A percentile compares a stretch with the other conserved stretches of the same genome.
These are phyloP conservation scores for Poeciliopsis prolifica DNA, from an alignment of 2,113 vertebrate species.

Conservation along the genomic window DNA sequence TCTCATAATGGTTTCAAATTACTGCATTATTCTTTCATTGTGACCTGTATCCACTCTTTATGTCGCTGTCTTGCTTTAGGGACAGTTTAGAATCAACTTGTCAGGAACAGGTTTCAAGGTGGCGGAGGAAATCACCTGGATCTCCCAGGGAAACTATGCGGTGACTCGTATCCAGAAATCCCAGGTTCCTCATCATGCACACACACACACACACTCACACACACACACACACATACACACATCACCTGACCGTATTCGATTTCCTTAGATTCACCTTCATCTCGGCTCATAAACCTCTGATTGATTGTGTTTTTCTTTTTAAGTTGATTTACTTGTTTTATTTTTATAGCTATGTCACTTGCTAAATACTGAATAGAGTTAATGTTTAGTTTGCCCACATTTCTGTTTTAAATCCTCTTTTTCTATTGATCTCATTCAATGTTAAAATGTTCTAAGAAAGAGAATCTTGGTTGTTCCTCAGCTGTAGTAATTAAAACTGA, in stretches of 20 bases:
- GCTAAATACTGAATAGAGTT: not conserved
- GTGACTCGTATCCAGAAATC: slow-evolving; percentile 89
- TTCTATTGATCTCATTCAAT: not conserved
- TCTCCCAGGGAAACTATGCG: slow-evolving; percentile 91
- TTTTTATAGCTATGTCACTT: too few relatives aligned
- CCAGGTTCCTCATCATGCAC: slow-evolving; percentile 72
- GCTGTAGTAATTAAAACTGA: not conserved
- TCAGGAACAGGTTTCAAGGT: slow-evolving; percentile 90
- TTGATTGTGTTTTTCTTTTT: not conserved
- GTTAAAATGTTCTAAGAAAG: not conserved
- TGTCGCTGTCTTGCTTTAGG: slow-evolving; percentile 74
- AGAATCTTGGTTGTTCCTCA: not conserved
- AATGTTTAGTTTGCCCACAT: not conserved
- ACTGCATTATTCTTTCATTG: not conserved
- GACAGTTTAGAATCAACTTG: slow-evolving; percentile 92
- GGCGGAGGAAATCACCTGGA: slow-evolving; percentile 83
- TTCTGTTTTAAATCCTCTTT: not conserved
- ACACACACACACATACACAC: too few relatives aligned
- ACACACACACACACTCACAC: too few relatives aligned
- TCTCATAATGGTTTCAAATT: not conserved
- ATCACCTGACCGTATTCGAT: not conserved
- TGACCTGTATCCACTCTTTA: not conserved
- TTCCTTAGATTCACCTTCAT: not conserved
- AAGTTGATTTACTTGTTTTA: too few relatives aligned
- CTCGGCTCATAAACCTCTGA: not conserved